These are phyloP conservation scores for Lasioglossum lativentre DNA, from an alignment of 2,888 invertebrate species.

Conservation along the genomic window DNA sequence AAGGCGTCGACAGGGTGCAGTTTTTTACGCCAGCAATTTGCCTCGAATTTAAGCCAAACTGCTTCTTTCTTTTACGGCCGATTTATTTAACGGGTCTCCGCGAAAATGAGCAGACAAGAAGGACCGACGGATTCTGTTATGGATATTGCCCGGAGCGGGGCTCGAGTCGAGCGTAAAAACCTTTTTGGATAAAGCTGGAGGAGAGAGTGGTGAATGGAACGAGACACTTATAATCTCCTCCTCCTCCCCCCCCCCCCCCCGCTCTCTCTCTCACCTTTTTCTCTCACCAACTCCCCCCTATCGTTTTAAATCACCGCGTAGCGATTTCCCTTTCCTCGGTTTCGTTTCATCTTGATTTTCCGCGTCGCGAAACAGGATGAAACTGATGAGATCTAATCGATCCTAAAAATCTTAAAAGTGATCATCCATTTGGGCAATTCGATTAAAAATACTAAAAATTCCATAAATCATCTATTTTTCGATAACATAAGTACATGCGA, in stretches of 20 bases:
- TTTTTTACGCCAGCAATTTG: constrained; percentile 44
- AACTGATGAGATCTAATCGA: constrained; percentile 13
- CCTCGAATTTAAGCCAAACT: constrained; percentile 58
- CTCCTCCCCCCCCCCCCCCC: too few relatives aligned
- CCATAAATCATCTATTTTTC: too few relatives aligned
- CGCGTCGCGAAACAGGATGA: constrained; percentile 43
- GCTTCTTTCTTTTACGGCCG: constrained; percentile 63
- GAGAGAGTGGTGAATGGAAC: constrained; percentile 74
- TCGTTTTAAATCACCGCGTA: constrained; percentile 57
- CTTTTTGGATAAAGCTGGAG: constrained; percentile 59
- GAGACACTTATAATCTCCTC: constrained; percentile 76
- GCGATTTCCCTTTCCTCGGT: constrained; percentile 34
- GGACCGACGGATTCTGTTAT: constrained; percentile 70
- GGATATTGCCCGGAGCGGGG: constrained; percentile 66
- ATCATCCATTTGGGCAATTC: too few relatives aligned
- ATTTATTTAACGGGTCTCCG: constrained; percentile 72
- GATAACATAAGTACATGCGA: too few relatives aligned
- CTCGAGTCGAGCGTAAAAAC: constrained; percentile 66
- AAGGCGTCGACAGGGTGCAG: constrained; percentile 14
- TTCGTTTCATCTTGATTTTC: constrained; percentile 54
- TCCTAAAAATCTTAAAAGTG: background rate
- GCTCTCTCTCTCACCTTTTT: too few relatives aligned
- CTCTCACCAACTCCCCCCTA: constrained; percentile 17
- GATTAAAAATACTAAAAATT: background rate
- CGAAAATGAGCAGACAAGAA: constrained; percentile 56